Percentiles rank a stretch among this genome's conserved stretches.
phyloP scores from a whole-genome alignment of 2,888 invertebrate species.

The Aleiodes alternator region DNA sequence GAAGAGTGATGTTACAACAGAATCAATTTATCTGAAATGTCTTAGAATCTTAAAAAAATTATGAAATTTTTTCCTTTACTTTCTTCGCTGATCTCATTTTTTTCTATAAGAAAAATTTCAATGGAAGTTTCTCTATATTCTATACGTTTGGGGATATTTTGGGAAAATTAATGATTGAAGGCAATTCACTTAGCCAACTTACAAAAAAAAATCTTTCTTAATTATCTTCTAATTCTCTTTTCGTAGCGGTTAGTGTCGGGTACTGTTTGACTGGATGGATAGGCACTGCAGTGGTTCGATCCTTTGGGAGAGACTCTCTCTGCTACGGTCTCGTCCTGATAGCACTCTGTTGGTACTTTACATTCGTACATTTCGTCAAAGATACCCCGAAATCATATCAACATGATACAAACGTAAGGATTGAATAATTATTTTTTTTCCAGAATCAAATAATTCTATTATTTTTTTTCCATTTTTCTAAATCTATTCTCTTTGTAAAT shows the following conservation, averaged over 20 bases:
- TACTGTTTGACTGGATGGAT: conserved; percentile 78
- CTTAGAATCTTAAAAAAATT: too few species aligned
- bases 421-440: conserved; percentile 14
- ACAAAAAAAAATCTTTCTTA: not conserved
- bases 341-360: conserved; percentile 77
- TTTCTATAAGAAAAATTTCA: not conserved
- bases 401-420: conserved; percentile 72
- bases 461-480: not conserved
- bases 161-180: too few species aligned
- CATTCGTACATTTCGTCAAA: conserved; percentile 78
- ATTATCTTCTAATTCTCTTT: conserved; percentile 17
- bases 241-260: conserved; percentile 77
- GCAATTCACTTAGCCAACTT: too few species aligned
- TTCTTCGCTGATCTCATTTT: too few species aligned
- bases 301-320: conserved; percentile 77
- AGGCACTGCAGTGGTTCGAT: conserved; percentile 77
- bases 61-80: too few species aligned
- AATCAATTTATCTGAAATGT: too few species aligned
- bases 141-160: not conserved
- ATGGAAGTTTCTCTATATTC: not conserved
- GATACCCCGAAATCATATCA: conserved; percentile 76
- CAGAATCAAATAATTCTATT: conserved; percentile 30
- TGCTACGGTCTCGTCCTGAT: conserved; percentile 77
- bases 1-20: too few species aligned
- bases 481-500: too few species aligned